Evolutionary conservation across 2,888 invertebrate genomes (phyloP).

Genomic region (Sturmia bella): DNA sequence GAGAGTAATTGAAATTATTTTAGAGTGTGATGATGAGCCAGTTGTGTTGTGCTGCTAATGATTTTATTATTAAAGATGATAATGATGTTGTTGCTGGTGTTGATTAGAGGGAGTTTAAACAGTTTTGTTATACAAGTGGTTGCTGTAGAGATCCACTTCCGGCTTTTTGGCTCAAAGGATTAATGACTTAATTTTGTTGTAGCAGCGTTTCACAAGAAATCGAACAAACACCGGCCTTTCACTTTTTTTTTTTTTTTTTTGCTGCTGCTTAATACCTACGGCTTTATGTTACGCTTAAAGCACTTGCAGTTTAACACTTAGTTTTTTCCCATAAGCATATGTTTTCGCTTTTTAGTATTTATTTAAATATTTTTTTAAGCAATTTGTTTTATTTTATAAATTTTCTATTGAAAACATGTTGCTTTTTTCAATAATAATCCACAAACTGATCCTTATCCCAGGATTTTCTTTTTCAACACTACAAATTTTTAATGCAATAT

Average conservation of each 20-base stretch:
- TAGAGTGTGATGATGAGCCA: conserved; percentile 46
- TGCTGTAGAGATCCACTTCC: conserved; percentile 44
- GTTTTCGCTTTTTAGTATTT: neutral
- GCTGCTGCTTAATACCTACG: conserved; percentile 42
- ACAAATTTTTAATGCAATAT: neutral
- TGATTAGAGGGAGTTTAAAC: conserved; percentile 39
- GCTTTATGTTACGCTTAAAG: conserved; percentile 14
- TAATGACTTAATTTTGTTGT: conserved; percentile 63
- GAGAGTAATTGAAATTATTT: conserved; percentile 67
- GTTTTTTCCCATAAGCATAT: neutral
- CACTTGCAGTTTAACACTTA: conserved; percentile 19
- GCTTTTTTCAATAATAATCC: conserved; percentile 21
- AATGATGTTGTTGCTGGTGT: conserved; percentile 37
- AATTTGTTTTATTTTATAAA: neutral
- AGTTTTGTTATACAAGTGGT: conserved; percentile 55
- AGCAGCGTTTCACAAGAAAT: conserved; percentile 13
- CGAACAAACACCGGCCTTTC: conserved; percentile 45
- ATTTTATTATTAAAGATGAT: conserved; percentile 38
- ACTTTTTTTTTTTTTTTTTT: conserved; percentile 20
- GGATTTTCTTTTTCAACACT: neutral
- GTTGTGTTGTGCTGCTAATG: conserved; percentile 30
- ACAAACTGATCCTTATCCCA: neutral
- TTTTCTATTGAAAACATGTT: conserved; percentile 9
- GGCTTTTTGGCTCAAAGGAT: conserved; percentile 35
- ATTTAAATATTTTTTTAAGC: neutral